Percentiles rank a stretch among this genome's conserved stretches.
phyloP scores from a whole-genome alignment of 1,140 invertebrate genomes.

The Bursaphelenchus mucronatus region DNA sequence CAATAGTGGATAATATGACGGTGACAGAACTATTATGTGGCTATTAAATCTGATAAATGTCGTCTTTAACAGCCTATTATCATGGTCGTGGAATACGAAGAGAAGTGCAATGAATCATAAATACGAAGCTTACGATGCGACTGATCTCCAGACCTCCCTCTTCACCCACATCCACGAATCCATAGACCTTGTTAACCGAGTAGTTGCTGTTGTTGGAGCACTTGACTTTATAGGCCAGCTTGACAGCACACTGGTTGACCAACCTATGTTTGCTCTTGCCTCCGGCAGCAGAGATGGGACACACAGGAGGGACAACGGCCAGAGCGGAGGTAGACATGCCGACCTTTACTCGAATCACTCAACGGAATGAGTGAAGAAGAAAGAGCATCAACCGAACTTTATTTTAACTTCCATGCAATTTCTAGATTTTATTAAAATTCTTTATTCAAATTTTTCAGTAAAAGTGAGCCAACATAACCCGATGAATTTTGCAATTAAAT shows the following conservation, averaged over 20 bases:
- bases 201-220: constrained; percentile 37
- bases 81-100: background rate
- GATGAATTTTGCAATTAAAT: too few relatives aligned
- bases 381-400: too few relatives aligned
- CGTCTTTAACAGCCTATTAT: too few relatives aligned
- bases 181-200: constrained; percentile 26
- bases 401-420: too few relatives aligned
- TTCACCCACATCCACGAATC: constrained; percentile 26
- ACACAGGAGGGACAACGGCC: constrained; percentile 22
- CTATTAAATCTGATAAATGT: background rate
- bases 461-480: too few relatives aligned
- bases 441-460: too few relatives aligned
- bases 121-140: constrained; percentile 17
- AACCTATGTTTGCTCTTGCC: constrained; percentile 33
- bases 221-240: constrained; percentile 34
- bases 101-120: background rate
- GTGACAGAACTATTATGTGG: background rate
- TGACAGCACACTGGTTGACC: constrained; percentile 25
- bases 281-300: constrained; percentile 32
- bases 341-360: too few relatives aligned
- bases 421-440: too few relatives aligned
- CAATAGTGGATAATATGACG: background rate
- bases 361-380: too few relatives aligned
- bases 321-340: constrained; percentile 25
- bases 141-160: constrained; percentile 20